phyloP scores from a whole-genome alignment of 2,113 vertebrate genomes.

The Phylloscopus trochilus region DNA sequence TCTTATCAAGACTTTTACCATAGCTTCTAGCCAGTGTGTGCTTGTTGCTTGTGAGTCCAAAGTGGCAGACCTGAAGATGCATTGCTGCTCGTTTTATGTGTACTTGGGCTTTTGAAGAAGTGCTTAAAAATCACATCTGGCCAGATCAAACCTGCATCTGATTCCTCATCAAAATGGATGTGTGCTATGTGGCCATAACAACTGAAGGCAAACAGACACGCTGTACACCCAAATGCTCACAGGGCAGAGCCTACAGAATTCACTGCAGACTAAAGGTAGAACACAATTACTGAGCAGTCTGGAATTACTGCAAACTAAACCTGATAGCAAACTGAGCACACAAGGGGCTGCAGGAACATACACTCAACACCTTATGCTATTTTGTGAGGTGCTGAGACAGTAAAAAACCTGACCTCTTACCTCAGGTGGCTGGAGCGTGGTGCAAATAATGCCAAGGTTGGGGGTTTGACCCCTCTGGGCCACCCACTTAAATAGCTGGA shows the following conservation, averaged over 20 bases:
- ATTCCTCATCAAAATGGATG: neutral
- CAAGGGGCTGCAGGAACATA: neutral
- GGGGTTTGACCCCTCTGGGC: neutral
- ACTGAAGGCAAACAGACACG: neutral
- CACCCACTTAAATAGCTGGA: too few relatives aligned
- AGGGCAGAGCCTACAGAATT: neutral
- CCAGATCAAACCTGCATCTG: neutral
- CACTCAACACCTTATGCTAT: neutral
- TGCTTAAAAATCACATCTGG: neutral
- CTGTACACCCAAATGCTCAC: neutral
- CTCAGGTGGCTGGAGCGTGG: neutral
- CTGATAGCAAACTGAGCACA: neutral
- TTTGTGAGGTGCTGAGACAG: neutral
- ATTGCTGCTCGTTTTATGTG: neutral
- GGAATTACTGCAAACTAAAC: neutral
- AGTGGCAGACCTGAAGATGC: neutral
- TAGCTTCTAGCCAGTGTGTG: rapidly evolving
- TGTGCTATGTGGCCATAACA: neutral
- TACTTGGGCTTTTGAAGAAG: neutral
- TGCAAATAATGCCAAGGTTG: neutral
- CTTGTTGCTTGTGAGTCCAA: neutral
- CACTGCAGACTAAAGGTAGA: neutral
- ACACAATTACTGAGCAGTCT: neutral
- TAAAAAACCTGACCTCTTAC: neutral
- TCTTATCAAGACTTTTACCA: neutral